Percentiles rank a stretch among this genome's conserved stretches.
These are phyloP conservation scores for Drosophila mimica DNA, from an alignment of 2,888 invertebrate species.

Conservation along the genomic window DNA sequence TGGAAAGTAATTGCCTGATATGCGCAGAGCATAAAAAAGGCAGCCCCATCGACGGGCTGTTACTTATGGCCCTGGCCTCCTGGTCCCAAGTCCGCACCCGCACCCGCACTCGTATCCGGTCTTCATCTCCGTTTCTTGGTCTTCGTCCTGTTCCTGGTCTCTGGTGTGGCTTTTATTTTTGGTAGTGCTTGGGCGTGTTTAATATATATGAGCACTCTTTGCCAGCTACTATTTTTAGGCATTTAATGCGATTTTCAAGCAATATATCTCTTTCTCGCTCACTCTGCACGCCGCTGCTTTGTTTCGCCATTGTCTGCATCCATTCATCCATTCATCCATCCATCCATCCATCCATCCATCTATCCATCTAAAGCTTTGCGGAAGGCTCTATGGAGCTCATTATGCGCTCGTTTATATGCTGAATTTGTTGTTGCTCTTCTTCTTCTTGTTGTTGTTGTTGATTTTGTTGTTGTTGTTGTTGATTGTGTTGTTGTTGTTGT, in stretches of 20 bases:
- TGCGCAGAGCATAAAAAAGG: conserved; percentile 77
- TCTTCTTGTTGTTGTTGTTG: conserved; percentile 49
- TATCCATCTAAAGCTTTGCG: conserved; percentile 45
- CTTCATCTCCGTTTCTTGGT: background rate
- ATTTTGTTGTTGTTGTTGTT: conserved; percentile 51
- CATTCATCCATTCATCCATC: conserved; percentile 3
- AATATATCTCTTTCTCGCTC: background rate
- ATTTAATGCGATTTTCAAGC: conserved; percentile 74
- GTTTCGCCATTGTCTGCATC: conserved; percentile 21
- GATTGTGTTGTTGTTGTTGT: too few relatives aligned
- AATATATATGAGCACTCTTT: conserved; percentile 69
- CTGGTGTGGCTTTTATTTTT: background rate
- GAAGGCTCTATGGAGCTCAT: conserved; percentile 73
- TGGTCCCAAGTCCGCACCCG: background rate
- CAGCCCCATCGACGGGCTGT: conserved; percentile 59
- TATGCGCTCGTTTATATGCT: conserved; percentile 81
- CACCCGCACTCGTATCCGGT: background rate
- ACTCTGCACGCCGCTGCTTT: background rate
- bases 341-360: conserved; percentile 14
- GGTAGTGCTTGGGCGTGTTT: conserved; percentile 64
- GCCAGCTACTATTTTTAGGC: conserved; percentile 67
- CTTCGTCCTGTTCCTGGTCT: background rate
- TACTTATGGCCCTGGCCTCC: conserved; percentile 45
- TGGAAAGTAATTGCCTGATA: conserved; percentile 82
- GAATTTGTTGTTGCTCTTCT: conserved; percentile 70